Conservation (phyloP, 2,113 vertebrate species). For the Lethenteron camtschaticum region DNA sequence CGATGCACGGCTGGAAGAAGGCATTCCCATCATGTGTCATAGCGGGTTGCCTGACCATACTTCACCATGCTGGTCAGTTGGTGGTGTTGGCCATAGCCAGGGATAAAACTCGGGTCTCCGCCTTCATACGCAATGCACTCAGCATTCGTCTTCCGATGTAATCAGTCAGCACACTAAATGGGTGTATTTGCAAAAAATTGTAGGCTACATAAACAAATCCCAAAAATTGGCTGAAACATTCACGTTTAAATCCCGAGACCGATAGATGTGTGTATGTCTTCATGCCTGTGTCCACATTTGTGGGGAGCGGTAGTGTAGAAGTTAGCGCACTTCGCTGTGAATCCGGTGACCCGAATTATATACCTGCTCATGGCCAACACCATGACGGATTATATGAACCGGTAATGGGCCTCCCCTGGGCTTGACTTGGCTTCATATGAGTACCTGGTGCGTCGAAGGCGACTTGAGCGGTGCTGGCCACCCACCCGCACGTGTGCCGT, state of each 20-base stretch:
- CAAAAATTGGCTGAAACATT: neutral
- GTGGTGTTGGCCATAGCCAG: no score
- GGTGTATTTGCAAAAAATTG: neutral
- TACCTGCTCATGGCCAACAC: no score
- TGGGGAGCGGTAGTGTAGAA: neutral
- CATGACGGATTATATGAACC: no score
- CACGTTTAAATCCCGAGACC: neutral
- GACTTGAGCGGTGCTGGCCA: conserved; percentile 3
- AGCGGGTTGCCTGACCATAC: no score
- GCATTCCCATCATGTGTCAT: neutral
- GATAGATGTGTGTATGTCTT: neutral
- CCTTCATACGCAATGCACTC: no score
- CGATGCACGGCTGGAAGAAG: neutral
- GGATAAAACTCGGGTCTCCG: no score
- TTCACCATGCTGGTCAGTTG: no score
- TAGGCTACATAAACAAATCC: neutral
- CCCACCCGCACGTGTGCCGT: conserved; percentile 8
- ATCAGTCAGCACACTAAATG: no score
- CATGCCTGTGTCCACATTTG: no score
- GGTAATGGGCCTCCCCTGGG: no score
- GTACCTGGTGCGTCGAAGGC: conserved; percentile 3
- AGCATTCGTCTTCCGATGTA: neutral
- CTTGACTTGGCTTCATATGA: conserved; percentile 9
- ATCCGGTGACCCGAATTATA: neutral
- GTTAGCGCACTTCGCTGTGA: neutral